phyloP scores from a whole-genome alignment of 1,140 invertebrate genomes.

The Matsumurasca onukii region DNA sequence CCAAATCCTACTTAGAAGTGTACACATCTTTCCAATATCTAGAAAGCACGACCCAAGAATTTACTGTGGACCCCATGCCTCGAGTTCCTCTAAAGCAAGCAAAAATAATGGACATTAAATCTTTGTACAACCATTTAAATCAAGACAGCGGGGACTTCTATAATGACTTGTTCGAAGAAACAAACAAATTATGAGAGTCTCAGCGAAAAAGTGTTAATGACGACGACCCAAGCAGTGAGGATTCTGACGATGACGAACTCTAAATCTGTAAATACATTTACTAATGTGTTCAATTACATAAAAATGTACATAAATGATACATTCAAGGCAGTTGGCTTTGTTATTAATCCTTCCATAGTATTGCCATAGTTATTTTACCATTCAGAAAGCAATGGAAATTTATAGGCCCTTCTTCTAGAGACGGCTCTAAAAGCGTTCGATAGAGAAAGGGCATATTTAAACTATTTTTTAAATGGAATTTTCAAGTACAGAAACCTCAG shows the following conservation, averaged over 20 bases:
- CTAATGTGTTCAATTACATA: neutral
- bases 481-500: constrained; percentile 1
- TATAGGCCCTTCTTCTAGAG: constrained; percentile 5
- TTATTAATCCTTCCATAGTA: neutral
- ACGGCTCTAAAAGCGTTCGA: constrained; percentile 1
- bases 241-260: constrained; percentile 1
- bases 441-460: neutral
- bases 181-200: constrained; percentile 1
- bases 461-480: too few relatives aligned
- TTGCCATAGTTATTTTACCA: neutral
- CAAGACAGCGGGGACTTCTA: constrained; percentile 5
- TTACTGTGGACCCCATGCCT: too few relatives aligned
- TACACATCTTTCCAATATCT: too few relatives aligned
- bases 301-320: too few relatives aligned
- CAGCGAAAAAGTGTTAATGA: neutral
- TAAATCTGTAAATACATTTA: neutral
- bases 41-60: too few relatives aligned
- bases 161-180: constrained; percentile 2
- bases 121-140: constrained; percentile 1
- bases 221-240: constrained; percentile 4
- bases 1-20: too few relatives aligned
- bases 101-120: too few relatives aligned
- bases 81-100: too few relatives aligned
- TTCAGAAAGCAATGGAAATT: neutral
- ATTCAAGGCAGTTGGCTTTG: too few relatives aligned